These are phyloP conservation scores for Philopotamus ludificatus DNA, from an alignment of 1,140 invertebrate species.

Conservation along the genomic window DNA sequence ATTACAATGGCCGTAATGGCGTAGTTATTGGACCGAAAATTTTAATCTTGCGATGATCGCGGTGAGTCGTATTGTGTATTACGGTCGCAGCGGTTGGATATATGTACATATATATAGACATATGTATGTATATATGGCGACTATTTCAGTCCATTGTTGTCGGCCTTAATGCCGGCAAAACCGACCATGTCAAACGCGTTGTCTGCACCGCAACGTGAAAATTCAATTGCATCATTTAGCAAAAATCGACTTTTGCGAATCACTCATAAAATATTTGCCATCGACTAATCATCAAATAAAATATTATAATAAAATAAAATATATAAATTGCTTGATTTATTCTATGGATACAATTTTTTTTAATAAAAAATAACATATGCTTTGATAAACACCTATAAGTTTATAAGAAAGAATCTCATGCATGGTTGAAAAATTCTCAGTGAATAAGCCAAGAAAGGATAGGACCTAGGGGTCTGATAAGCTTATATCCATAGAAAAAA, in stretches of 20 bases:
- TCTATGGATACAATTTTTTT: not conserved
- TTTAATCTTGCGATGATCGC: conserved; percentile 38
- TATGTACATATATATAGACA: not conserved
- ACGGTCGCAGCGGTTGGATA: conserved; percentile 8
- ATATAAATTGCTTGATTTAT: not conserved
- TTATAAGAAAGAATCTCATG: conserved; percentile 21
- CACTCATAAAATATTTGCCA: no score
- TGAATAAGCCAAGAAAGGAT: conserved; percentile 18
- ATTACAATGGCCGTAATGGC: conserved; percentile 34
- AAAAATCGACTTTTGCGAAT: not conserved
- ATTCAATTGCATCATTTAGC: not conserved
- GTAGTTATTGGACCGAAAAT: conserved; percentile 29
- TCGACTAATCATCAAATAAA: no score
- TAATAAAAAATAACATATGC: no score
- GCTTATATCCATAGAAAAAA: not conserved
- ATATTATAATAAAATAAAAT: not conserved
- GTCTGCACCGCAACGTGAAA: not conserved
- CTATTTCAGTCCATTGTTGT: conserved; percentile 25
- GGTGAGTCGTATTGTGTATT: conserved; percentile 25
- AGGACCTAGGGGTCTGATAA: conserved; percentile 7
- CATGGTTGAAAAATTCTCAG: conserved; percentile 12
- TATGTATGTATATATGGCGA: conserved; percentile 12
- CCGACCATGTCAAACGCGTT: not conserved
- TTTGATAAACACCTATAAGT: no score
- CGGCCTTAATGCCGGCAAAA: conserved; percentile 3